Base-by-base conservation (phyloP, 2,113 vertebrate genomes). In the Nicator chloris region DNA sequence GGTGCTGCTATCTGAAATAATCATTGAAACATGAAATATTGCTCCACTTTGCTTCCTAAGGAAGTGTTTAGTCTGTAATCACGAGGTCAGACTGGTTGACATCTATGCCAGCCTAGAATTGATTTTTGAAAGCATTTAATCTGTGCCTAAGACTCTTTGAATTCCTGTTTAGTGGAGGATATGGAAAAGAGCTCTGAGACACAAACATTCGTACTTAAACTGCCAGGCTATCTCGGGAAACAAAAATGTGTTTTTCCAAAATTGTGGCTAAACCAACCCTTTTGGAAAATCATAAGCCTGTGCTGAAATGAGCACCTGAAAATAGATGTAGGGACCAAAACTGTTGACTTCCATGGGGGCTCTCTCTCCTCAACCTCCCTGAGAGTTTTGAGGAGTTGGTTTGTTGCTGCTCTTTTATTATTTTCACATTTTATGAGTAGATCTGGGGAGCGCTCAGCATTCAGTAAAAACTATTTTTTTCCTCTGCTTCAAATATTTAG, bases 51-150 rank as follows among this genome's bases (percentile, higher is more conserved):
- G 56, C 86, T 93, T 95, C 88, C 81, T n/a, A 49, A 81, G 86
- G 83, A 95, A 83, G 63, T 37, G 64, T 86, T 93, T 68, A 49
- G 66, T 93, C 71, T 66, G 66, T 81, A 95, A 81, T 79, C 93
- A 84, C 2, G 24, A 82, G 83, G 92, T 93, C 94, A 96, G 93
- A 14, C 75, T 42, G 72, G 78, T 95, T 94, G 96, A 95, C 92
- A 93, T 83, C 77, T 69, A 17, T 88, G 95, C 89, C 91, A 95
- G 86, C 85, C 85, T 57, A 84, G 69, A 88, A 95, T 53, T 95
- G 94, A 92, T 92, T 95, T 96, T 92, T 90, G 82, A 76, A 88
- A 86, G 60, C 51, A 17, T 94, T 94, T 95, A 91, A 92, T 94
- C 86, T 85, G 23, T 2, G 2, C 33, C 56, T 68, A 81, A 60